Evolutionary conservation across 2,797 vertebrate genomes (phyloP).

Genomic region (Ptychobarbus kaznakovi): DNA sequence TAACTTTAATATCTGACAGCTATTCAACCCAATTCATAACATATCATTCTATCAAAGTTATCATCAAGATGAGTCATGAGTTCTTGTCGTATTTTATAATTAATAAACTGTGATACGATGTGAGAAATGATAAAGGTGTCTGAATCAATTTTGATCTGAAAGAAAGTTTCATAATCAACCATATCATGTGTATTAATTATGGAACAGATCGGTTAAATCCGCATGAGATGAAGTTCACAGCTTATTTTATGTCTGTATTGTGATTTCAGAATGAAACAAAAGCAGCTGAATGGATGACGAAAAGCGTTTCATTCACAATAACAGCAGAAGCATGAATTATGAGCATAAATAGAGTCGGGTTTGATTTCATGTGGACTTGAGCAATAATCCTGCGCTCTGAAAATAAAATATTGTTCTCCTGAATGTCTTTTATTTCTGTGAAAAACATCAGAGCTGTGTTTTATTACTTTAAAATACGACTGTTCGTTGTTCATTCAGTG

Average conservation of each 20-base stretch:
- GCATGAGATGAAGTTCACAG: neutral
- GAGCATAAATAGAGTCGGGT: too few relatives aligned
- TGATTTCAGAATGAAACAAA: neutral
- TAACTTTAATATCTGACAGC: too few relatives aligned
- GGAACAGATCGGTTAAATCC: neutral
- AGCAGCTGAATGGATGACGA: neutral
- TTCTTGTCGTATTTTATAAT: too few relatives aligned
- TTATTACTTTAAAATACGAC: neutral
- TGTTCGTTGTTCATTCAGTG: neutral
- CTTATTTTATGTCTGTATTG: neutral
- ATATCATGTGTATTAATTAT: neutral
- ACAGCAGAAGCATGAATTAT: neutral
- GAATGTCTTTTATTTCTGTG: neutral
- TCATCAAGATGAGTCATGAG: too few relatives aligned
- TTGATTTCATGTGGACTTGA: neutral
- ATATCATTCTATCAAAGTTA: too few relatives aligned
- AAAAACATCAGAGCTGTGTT: conserved; percentile 29
- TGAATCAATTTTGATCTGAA: neutral
- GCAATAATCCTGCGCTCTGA: neutral
- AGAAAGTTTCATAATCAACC: neutral
- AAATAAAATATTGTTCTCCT: neutral
- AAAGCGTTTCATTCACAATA: neutral
- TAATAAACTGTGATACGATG: too few relatives aligned
- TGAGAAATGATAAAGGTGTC: too few relatives aligned
- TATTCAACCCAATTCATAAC: too few relatives aligned